phyloP scores from a whole-genome alignment of 2,113 vertebrate genomes.

The Pao palembangensis region DNA sequence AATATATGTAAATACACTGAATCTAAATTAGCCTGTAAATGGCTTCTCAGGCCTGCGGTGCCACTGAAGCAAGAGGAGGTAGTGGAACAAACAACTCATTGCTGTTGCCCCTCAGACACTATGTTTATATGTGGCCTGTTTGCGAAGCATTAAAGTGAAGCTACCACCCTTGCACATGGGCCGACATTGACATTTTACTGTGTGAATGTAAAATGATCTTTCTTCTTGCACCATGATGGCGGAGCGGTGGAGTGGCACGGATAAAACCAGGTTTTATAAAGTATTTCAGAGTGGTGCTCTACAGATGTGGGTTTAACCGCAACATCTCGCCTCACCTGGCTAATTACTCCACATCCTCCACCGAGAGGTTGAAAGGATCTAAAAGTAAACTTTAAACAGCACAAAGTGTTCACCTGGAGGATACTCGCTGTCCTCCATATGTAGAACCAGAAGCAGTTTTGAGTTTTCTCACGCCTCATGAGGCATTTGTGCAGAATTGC shows the following conservation, averaged over 20 bases:
- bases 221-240: slow-evolving; percentile 53
- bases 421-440: slow-evolving; percentile 5
- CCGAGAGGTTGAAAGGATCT: slow-evolving; percentile 4
- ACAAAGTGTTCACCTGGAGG: slow-evolving; percentile 2
- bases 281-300: slow-evolving; percentile 4
- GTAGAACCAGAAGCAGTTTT: background rate
- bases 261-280: slow-evolving; percentile 27
- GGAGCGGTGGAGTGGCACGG: slow-evolving; percentile 13
- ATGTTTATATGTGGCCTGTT: slow-evolving; percentile 53
- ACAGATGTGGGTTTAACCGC: slow-evolving; percentile 13
- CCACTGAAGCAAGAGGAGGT: slow-evolving; percentile 15
- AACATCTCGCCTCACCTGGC: slow-evolving; percentile 9
- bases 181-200: slow-evolving; percentile 26
- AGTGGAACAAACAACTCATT: slow-evolving; percentile 38
- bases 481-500: slow-evolving; percentile 5
- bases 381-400: slow-evolving; percentile 8
- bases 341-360: slow-evolving; percentile 12
- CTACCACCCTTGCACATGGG: slow-evolving; percentile 31
- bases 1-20: slow-evolving; percentile 2
- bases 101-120: slow-evolving; percentile 48
- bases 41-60: slow-evolving; percentile 17
- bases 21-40: slow-evolving; percentile 12
- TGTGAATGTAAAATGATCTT: slow-evolving; percentile 44
- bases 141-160: slow-evolving; percentile 44
- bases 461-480: slow-evolving; percentile 6